Evolutionary conservation across 1,140 invertebrate genomes (phyloP), one percentile per base, ranked within the genome.

Genomic region (Plutomurus gul): DNA sequence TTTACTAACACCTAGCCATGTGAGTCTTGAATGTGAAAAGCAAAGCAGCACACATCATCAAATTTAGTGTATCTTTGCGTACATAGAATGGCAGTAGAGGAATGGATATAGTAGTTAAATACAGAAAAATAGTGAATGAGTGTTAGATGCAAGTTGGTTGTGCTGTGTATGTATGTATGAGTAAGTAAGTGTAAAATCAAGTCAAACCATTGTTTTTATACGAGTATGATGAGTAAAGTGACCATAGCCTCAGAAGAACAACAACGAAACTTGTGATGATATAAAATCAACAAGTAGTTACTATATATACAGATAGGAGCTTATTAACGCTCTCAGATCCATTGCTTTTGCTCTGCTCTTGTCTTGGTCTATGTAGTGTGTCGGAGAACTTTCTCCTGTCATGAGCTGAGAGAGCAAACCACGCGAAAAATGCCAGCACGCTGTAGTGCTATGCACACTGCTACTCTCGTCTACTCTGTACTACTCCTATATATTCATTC

Each of bases 341-440:
- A 65, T 51, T 65, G 56, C 27, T 65, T 65, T 65, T 65, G 56
- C 56, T 65, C 56, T 65, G 25, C 56, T 65, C 25, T 30, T 65
- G 56, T 33, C 47, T 51, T 51, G 47, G 47, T 51, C 56, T 65
- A 65, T 65, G 56, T 30, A 65, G 25, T 65, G 56, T 65, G 36
- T 65, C 56, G 56, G 56, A 46, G 36, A 72, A 72, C 70, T 72
- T 72, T 72, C 70, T 72, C 70, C 70, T 72, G 70, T 72, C 70
- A 72, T 72, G 70, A 40, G 70, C 40, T 72, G 70, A 72, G 56
- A 65, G 56, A 65, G 56, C 56, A 65, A 65, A 65, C 56, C 56
- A 65, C 56, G 39, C 40, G 39, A 72, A 72, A 72, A 72, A 72
- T 65, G 7, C 47, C 56, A 72, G 70, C 40, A 37, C 36, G 18